phyloP scores from a whole-genome alignment of 2,113 vertebrate genomes.

The Callorhinus ursinus region DNA sequence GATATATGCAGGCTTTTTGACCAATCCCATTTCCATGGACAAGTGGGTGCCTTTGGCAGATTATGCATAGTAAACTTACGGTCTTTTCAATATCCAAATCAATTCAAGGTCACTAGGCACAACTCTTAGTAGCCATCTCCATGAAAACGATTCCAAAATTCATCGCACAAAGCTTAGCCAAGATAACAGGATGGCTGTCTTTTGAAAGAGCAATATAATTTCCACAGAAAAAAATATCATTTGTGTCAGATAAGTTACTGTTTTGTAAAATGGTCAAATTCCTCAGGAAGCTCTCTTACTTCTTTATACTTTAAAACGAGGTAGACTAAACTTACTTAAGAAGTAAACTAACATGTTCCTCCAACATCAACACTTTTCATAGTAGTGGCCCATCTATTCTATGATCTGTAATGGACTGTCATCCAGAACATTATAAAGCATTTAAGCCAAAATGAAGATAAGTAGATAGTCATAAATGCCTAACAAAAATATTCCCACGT shows the following conservation, averaged over 20 bases:
- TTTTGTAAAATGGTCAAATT: constrained; percentile 7
- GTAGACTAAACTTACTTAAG: not conserved
- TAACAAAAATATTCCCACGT: not conserved
- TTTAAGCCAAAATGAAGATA: not conserved
- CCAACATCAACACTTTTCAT: not conserved
- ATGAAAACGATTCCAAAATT: not conserved
- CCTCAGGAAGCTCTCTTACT: not conserved
- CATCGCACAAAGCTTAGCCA: not conserved
- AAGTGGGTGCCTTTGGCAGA: not conserved
- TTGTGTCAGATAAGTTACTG: not conserved
- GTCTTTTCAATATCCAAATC: constrained; percentile 35
- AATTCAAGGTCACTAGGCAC: not conserved
- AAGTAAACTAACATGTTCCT: not conserved
- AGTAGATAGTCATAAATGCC: not conserved
- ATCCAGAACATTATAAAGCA: not conserved
- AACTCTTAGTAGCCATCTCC: constrained; percentile 1
- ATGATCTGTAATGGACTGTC: not conserved
- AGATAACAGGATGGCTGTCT: constrained; percentile 8
- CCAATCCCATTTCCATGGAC: not conserved
- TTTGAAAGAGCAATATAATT: constrained; percentile 45
- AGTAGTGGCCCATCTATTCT: not conserved
- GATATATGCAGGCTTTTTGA: not conserved
- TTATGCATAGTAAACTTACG: not conserved
- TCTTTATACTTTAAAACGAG: constrained; percentile 24
- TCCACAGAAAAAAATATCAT: not conserved